Conservation (phyloP, 2,888 invertebrate species). For the Baccha elongata region DNA sequence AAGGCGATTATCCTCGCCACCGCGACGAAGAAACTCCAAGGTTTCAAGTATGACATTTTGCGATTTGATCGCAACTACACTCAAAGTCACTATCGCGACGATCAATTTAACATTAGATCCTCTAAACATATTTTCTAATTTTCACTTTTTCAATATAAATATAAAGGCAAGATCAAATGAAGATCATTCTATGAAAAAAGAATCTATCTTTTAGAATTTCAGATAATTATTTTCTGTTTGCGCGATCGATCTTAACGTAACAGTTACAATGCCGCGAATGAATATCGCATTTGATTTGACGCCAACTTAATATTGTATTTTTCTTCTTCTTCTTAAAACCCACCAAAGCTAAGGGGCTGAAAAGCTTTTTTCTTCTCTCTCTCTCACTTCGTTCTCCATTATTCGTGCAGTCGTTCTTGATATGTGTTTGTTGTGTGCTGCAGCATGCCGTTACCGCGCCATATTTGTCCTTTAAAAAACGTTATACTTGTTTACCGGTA, state of each 20-base stretch:
- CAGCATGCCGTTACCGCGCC: not conserved
- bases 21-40: constrained; percentile 79
- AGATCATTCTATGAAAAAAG: constrained; percentile 62
- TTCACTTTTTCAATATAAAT: constrained; percentile 14
- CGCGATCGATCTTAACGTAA: constrained; percentile 61
- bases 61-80: constrained; percentile 46
- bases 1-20: constrained; percentile 78
- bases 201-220: constrained; percentile 13
- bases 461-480: constrained; percentile 63
- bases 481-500: constrained; percentile 58
- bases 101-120: constrained; percentile 33
- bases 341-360: constrained; percentile 11
- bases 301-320: constrained; percentile 70
- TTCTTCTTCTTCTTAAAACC: constrained; percentile 32
- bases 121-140: constrained; percentile 39
- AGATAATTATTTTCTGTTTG: not conserved
- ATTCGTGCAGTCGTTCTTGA: not conserved
- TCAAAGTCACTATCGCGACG: constrained; percentile 50
- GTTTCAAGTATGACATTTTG: constrained; percentile 78
- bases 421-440: constrained; percentile 12
- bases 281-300: constrained; percentile 53
- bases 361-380: constrained; percentile 55
- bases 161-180: constrained; percentile 31
- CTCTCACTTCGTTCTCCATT: constrained; percentile 28
- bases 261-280: constrained; percentile 68